Evolutionary conservation across 2,113 vertebrate species (phyloP), one percentile per base, ranked within the genome.

Genomic region (Thinocorus orbignyianus): DNA sequence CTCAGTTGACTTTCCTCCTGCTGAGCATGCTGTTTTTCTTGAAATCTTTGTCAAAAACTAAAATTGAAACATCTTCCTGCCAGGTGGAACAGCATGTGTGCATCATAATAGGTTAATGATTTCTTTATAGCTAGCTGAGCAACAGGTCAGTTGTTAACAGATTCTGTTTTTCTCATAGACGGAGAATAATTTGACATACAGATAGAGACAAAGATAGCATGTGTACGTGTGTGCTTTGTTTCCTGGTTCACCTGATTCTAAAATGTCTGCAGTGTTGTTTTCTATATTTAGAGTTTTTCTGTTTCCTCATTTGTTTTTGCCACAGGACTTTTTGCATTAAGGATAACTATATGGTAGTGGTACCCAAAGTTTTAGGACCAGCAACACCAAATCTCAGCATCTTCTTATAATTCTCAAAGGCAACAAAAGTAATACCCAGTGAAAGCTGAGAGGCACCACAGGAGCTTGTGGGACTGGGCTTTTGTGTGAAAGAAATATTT

Each of bases 121-220:
- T 95, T 96, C 64, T 84, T 92, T 81, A 86, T 84, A 96, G 83
- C 57, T 89, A 93, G 52, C 76, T 95, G 86, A 93, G 77, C 73
- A 95, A 89, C 77, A 86, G 61, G 81, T 86, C 89, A 91, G 55
- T 81, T 81, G 51, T 84, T 91, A 91, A 93, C 54, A 93, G 70
- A 89, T 81, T 81, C 69, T 76, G 44, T 2, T 89, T 92, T 91
- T 68, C 72, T 91, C 69, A 62, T 30, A 91, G 54, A 83, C 16
- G 80, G 77, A 88, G 31, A 64, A 84, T 79, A 93, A 91, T 71
- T 74, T 84, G 39, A 78, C 69, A 57, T 39, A 78, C 18, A 31
- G 30, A 54, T 10, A 65, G n/a, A 88, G 46, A 89, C 12, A 13
- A 91, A 19, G 35, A 69, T 33, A 86, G 18, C 31, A 55, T 51